Evolutionary conservation across 2,797 vertebrate genomes (phyloP).

Genomic region (Pseudomugil gertrudae): DNA sequence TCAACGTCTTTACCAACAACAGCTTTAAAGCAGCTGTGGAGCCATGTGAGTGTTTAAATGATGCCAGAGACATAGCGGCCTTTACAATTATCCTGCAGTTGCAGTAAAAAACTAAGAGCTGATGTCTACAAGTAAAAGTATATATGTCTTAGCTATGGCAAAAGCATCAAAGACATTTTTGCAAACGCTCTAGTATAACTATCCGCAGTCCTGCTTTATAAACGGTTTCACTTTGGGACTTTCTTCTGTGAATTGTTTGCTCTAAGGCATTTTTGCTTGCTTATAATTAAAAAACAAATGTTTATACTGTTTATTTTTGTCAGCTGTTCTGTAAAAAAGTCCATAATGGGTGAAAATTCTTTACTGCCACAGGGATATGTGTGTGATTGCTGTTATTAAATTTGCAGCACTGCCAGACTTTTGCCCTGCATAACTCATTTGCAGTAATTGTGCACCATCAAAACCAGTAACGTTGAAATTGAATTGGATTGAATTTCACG

Average conservation of each 20-base stretch:
- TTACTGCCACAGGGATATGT: conserved; percentile 1
- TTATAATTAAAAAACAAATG: no score
- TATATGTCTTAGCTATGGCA: conserved; percentile 7
- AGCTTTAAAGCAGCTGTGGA: conserved; percentile 13
- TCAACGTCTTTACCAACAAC: conserved; percentile 2
- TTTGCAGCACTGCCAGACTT: background rate
- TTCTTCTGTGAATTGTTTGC: background rate
- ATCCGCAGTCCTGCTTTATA: background rate
- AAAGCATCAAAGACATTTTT: conserved; percentile 7
- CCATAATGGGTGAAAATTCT: background rate
- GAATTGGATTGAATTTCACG: background rate
- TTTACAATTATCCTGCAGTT: conserved; percentile 11
- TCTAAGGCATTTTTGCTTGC: background rate
- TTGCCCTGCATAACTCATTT: background rate
- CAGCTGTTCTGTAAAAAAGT: conserved; percentile 17
- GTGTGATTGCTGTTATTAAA: background rate
- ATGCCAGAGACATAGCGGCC: background rate
- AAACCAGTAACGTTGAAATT: background rate
- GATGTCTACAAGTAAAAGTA: conserved; percentile 17
- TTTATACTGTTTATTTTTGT: conserved; percentile 4
- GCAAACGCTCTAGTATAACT: background rate
- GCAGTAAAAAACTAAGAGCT: conserved; percentile 2
- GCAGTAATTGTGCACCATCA: background rate
- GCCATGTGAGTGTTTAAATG: conserved; percentile 22
- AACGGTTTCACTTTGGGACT: background rate